Evolutionary conservation across 2,113 vertebrate species (phyloP).

Genomic region (Podiceps cristatus): DNA sequence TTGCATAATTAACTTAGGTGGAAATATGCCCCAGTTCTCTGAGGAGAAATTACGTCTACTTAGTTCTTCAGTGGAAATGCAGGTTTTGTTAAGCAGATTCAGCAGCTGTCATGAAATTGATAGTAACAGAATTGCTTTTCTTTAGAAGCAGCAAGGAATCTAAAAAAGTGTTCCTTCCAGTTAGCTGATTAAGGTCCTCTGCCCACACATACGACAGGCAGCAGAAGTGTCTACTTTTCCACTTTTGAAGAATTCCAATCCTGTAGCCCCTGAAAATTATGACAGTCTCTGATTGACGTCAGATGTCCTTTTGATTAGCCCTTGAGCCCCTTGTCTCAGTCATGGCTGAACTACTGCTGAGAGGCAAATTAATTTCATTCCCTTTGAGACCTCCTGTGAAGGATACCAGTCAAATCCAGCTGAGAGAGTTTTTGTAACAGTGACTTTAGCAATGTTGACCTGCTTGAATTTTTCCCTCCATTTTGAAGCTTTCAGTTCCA

Average conservation of each 20-base stretch:
- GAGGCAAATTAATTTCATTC: background rate
- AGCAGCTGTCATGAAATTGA: background rate
- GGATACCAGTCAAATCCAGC: background rate
- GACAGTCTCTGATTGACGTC: background rate
- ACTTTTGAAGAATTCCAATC: background rate
- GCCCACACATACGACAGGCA: background rate
- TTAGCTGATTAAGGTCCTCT: background rate
- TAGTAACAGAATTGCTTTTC: background rate
- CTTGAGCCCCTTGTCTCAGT: background rate
- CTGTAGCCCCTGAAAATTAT: background rate
- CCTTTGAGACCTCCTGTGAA: background rate
- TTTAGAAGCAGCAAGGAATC: background rate
- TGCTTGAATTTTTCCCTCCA: background rate
- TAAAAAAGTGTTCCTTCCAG: background rate
- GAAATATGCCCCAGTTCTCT: background rate
- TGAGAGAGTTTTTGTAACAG: background rate
- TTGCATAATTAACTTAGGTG: background rate
- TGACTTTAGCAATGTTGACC: background rate
- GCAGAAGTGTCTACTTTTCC: background rate
- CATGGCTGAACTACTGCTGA: background rate
- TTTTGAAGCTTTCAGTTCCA: background rate
- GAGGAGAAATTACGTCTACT: background rate
- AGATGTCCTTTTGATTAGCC: background rate
- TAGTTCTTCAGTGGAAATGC: background rate
- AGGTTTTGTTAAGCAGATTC: background rate